A percentile compares a stretch with the other conserved stretches of the same genome.
These are phyloP conservation scores for Condylura cristata DNA, from an alignment of 2,113 vertebrate genomes.

Conservation along the genomic window DNA sequence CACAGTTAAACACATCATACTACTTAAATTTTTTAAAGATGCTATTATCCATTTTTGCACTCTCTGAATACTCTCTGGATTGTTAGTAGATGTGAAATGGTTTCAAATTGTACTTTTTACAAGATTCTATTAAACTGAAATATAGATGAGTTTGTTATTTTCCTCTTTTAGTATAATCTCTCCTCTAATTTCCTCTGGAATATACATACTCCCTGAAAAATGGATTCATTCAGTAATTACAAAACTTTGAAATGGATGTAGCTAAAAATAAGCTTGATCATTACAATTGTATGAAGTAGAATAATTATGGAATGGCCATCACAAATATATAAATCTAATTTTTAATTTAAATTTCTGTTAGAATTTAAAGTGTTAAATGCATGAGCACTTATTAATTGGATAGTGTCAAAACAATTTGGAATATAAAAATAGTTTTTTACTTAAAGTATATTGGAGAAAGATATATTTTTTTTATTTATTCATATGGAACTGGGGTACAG, in stretches of 20 bases:
- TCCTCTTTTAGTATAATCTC: not conserved
- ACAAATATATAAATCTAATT: not conserved
- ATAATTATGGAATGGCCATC: not conserved
- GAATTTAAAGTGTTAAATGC: not conserved
- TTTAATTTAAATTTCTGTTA: not conserved
- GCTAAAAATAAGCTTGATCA: not conserved
- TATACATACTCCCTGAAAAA: slow-evolving; percentile 5
- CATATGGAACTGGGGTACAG: too few species aligned
- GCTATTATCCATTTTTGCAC: slow-evolving; percentile 62
- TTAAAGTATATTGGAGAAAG: not conserved
- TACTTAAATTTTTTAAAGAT: slow-evolving; percentile 80
- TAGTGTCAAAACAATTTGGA: not conserved
- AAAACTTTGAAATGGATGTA: slow-evolving; percentile 1
- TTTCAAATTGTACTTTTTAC: slow-evolving; percentile 38
- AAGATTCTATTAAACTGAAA: slow-evolving; percentile 20
- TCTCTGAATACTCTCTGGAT: slow-evolving; percentile 30
- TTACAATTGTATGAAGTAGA: not conserved
- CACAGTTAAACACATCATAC: slow-evolving; percentile 77
- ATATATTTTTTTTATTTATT: too few species aligned
- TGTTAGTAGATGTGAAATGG: slow-evolving; percentile 57
- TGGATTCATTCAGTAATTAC: not conserved
- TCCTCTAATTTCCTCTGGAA: not conserved
- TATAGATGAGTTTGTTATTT: slow-evolving; percentile 20
- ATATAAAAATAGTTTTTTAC: not conserved
- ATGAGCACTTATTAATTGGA: not conserved